Percentiles rank a stretch among this genome's conserved stretches.
Conservation (phyloP, 2,113 vertebrate genomes). For the Cephalophus harveyi region DNA sequence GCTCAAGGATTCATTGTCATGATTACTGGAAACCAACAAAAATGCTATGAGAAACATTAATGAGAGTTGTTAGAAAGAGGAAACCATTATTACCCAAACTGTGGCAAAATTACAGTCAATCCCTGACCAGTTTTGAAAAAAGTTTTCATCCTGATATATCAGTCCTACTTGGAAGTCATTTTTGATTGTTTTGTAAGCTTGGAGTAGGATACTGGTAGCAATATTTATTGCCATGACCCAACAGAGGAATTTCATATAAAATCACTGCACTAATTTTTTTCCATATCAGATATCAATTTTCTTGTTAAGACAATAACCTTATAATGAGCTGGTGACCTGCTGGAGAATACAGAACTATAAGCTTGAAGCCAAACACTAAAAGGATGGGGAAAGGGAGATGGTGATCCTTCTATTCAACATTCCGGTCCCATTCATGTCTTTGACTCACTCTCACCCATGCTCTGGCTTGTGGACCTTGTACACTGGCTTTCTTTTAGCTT, state of each 20-base stretch:
- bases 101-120: background rate
- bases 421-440: background rate
- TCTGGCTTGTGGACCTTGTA: background rate
- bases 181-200: background rate
- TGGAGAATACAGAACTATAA: background rate
- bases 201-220: background rate
- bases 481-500: background rate
- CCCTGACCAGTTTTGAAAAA: background rate
- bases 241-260: background rate
- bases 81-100: background rate
- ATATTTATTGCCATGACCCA: background rate
- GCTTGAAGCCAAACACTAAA: background rate
- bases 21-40: background rate
- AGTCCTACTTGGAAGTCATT: background rate
- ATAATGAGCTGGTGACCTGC: background rate
- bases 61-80: background rate
- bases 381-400: fast-evolving
- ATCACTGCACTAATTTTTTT: background rate
- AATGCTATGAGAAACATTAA: background rate
- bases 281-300: background rate
- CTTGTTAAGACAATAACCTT: background rate
- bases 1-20: background rate
- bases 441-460: background rate
- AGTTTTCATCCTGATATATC: background rate
- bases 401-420: background rate